Conservation (phyloP, 2,113 vertebrate species). For the Chelonoidis abingdonii region DNA sequence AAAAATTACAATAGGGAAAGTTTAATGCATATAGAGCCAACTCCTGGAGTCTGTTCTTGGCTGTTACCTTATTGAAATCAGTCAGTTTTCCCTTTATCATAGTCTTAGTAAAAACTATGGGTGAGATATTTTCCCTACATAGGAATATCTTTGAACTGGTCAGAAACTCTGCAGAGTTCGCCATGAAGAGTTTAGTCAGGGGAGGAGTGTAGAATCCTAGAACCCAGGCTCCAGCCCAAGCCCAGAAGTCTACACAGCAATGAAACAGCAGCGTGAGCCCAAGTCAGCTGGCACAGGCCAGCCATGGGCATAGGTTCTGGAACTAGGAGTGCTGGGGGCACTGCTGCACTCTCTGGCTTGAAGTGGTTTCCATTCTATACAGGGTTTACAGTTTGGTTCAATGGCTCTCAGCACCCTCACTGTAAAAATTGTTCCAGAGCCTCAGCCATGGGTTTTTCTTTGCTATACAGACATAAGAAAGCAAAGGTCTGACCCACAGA, state of each 20-base stretch:
- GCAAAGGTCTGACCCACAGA: background rate
- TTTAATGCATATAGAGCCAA: background rate
- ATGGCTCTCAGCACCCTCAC: no score
- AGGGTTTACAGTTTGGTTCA: no score
- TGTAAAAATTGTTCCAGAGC: no score
- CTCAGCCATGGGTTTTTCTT: background rate
- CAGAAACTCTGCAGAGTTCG: conserved; percentile 49
- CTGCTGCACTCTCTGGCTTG: no score
- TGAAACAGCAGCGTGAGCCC: background rate
- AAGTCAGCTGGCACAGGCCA: background rate
- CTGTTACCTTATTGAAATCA: conserved; percentile 46
- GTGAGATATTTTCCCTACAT: conserved; percentile 54
- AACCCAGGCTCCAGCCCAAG: background rate
- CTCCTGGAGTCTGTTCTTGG: background rate
- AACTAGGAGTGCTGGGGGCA: no score
- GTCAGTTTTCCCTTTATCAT: conserved; percentile 30
- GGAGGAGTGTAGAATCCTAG: background rate
- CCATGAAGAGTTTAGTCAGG: background rate
- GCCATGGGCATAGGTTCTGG: no score
- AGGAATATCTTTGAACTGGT: conserved; percentile 28
- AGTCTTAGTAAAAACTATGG: conserved; percentile 43
- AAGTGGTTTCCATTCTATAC: no score
- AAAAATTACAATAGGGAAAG: background rate
- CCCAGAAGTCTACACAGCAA: background rate
- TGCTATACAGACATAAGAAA: background rate